Conservation (phyloP, 2,888 invertebrate genomes). For the Isoperla grammatica region DNA sequence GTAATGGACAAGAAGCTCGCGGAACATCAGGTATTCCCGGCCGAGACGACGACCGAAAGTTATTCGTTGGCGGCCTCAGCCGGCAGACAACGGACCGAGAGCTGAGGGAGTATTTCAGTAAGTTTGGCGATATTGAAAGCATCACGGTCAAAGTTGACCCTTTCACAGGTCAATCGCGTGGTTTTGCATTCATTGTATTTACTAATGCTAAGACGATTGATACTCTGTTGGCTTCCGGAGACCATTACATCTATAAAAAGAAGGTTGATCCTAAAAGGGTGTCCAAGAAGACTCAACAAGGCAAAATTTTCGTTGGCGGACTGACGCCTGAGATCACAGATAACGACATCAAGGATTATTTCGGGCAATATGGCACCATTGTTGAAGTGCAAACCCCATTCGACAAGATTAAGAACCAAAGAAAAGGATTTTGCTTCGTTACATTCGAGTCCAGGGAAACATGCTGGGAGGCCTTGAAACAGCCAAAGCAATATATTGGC, state of each 20-base stretch:
- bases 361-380: slow-evolving; percentile 54
- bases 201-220: slow-evolving; percentile 51
- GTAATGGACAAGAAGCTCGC: slow-evolving; percentile 17
- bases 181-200: slow-evolving; percentile 62
- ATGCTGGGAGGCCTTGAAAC: slow-evolving; percentile 53
- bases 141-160: slow-evolving; percentile 59
- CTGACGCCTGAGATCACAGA: slow-evolving; percentile 56
- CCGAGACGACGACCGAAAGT: slow-evolving; percentile 51
- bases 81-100: slow-evolving; percentile 56
- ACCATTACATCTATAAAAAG: slow-evolving; percentile 57
- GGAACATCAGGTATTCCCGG: slow-evolving; percentile 41
- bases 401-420: slow-evolving; percentile 57
- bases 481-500: slow-evolving; percentile 53
- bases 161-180: slow-evolving; percentile 55
- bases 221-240: slow-evolving; percentile 48
- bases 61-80: slow-evolving; percentile 60
- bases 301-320: slow-evolving; percentile 61
- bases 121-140: slow-evolving; percentile 57
- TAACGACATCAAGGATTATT: slow-evolving; percentile 54
- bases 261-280: slow-evolving; percentile 61
- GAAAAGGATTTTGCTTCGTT: slow-evolving; percentile 59
- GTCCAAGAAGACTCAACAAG: slow-evolving; percentile 55
- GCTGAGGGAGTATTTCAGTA: slow-evolving; percentile 55
- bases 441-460: slow-evolving; percentile 59
- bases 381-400: slow-evolving; percentile 59